Evolutionary conservation across 2,888 invertebrate species (phyloP), one percentile per base, ranked within the genome.

Genomic region (Sarcophaga caerulescens): DNA sequence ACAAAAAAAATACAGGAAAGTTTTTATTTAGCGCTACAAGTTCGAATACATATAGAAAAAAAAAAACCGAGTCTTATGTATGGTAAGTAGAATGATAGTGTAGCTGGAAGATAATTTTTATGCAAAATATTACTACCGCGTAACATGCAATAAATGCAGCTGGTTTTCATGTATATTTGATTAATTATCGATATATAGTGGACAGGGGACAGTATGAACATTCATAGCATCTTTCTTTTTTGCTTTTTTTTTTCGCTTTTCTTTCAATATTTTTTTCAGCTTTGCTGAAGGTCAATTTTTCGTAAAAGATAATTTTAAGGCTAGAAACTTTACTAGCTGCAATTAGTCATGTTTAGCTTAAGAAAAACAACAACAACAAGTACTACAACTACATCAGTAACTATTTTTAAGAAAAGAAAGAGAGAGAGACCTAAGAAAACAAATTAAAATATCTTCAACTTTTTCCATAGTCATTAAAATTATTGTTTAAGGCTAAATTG

Each of bases 401-500:
- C 3, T 17, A 52, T 52, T 52, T 52, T 14, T 17, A 52, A 52
- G 52, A 12, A 52, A 52, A 12, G 1, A 35, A 35, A 8, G 10
- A 35, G 2, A 35, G 35, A 35, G 0, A 35, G 35, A 14, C 12
- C 52, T 14, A 52, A 17, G 52, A 52, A 52, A 17, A 17, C 17
- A 52, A 52, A 52, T 52, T 52, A 52, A 66, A 66, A 45, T 66
- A 66, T 66, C 66, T 44, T 17, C 66, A 35, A 35, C 45, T 78
- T 78, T 59, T 47, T 19, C 8, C 68, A 60, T 75, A 70, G 70
- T 60, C 75, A 80, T 80, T 84, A 84, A 84, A 84, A 84, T 84
- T 80, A 84, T 84, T 84, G 84, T 84, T 84, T 84, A 65, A 84
- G 84, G 84, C 84, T 70, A 84, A 84, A 84, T 80, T 80, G 70